phyloP scores from a whole-genome alignment of 1,140 invertebrate species.

The Laupala kohalensis region DNA sequence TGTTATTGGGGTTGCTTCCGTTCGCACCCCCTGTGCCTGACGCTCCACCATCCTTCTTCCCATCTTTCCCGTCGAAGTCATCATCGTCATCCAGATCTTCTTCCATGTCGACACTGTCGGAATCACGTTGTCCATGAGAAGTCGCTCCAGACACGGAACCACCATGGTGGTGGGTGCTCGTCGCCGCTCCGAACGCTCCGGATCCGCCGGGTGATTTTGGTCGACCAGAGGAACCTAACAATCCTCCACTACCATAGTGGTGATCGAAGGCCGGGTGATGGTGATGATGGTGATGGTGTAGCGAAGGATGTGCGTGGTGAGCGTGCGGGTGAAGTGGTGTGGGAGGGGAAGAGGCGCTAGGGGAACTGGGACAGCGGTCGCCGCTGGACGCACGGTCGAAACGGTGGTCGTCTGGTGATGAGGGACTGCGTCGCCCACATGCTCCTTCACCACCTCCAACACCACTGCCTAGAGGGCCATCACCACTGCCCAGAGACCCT shows the following conservation, averaged over 20 bases:
- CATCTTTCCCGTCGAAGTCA: slow-evolving; percentile 29
- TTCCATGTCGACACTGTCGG: slow-evolving; percentile 41
- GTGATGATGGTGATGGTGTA: slow-evolving; percentile 24
- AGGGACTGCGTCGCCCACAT: slow-evolving; percentile 8
- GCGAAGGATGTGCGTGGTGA: slow-evolving; percentile 24
- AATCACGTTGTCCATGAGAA: slow-evolving; percentile 27
- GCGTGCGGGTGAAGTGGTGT: slow-evolving; percentile 28
- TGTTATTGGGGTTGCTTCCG: slow-evolving; percentile 29
- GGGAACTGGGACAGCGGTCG: slow-evolving; percentile 5
- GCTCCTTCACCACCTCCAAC: not conserved
- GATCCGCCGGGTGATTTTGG: not conserved
- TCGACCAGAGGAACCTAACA: not conserved
- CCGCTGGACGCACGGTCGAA: slow-evolving; percentile 7
- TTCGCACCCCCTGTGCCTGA: slow-evolving; percentile 37
- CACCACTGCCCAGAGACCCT: no score
- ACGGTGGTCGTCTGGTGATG: slow-evolving; percentile 15
- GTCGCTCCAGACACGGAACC: slow-evolving; percentile 9
- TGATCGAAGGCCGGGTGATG: slow-evolving; percentile 28
- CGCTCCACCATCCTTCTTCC: slow-evolving; percentile 25
- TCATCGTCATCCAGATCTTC: slow-evolving; percentile 49
- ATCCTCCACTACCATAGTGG: not conserved
- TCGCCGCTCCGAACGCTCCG: not conserved
- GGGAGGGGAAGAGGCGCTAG: slow-evolving; percentile 28
- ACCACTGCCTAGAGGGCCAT: not conserved
- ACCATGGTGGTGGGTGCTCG: slow-evolving; percentile 14